These are phyloP conservation scores for Myzus persicae DNA, from an alignment of 1,140 invertebrate species.

Conservation along the genomic window DNA sequence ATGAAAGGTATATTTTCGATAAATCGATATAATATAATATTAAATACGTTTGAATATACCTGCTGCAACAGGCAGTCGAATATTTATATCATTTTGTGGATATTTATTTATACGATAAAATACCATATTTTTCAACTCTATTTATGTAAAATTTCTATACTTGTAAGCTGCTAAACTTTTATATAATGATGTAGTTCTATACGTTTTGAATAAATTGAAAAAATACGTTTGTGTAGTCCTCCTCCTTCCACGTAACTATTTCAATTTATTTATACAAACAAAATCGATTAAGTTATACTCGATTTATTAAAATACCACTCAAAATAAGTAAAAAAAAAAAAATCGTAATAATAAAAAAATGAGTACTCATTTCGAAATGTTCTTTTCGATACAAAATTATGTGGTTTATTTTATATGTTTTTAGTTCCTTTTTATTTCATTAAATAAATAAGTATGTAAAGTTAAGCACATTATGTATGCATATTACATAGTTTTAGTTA, in stretches of 20 bases:
- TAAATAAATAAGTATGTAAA: conserved; percentile 5
- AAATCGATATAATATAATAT: neutral
- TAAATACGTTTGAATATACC: neutral
- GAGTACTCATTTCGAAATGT: neutral
- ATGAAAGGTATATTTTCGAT: neutral
- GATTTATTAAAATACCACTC: neutral
- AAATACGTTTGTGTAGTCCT: neutral
- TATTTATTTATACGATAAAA: neutral
- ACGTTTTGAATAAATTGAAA: conserved; percentile 29
- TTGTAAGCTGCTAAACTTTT: neutral
- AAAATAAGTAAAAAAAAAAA: neutral
- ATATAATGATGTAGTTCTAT: neutral
- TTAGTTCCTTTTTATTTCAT: neutral
- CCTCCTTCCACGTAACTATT: neutral
- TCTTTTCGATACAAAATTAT: neutral
- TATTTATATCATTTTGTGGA: neutral
- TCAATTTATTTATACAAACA: neutral
- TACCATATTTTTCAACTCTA: neutral
- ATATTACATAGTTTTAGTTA: neutral
- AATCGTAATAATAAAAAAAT: neutral
- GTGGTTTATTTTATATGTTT: neutral
- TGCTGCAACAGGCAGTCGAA: neutral
- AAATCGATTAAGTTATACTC: neutral
- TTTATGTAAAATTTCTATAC: neutral
- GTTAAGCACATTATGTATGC: neutral